Evolutionary conservation across 2,797 vertebrate species (phyloP).

Genomic region (Liasis olivaceus): DNA sequence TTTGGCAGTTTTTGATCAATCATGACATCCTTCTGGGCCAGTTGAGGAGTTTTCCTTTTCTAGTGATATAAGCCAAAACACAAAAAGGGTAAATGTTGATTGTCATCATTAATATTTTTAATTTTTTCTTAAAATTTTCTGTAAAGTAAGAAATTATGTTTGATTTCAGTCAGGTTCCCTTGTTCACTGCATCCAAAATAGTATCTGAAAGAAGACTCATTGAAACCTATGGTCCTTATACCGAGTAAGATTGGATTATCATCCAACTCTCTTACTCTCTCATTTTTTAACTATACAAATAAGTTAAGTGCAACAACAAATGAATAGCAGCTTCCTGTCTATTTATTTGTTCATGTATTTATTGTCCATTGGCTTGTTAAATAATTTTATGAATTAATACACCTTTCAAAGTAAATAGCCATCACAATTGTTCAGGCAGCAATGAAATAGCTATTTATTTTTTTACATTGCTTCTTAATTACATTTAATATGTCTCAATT

Average conservation of each 20-base stretch:
- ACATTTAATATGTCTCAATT: conserved; percentile 11
- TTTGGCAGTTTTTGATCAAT: too few relatives aligned
- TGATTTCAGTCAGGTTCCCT: neutral
- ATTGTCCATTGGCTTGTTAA: neutral
- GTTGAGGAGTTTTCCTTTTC: neutral
- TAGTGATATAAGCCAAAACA: neutral
- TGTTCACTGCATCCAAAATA: neutral
- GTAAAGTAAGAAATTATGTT: neutral
- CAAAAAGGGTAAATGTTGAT: neutral
- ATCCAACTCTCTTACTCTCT: too few relatives aligned
- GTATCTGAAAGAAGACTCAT: too few relatives aligned
- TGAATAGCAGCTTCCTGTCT: neutral
- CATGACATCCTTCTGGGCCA: too few relatives aligned
- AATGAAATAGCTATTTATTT: conserved; percentile 37
- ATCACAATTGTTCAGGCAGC: conserved; percentile 24
- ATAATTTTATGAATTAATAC: neutral
- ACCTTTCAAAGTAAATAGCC: neutral
- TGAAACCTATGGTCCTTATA: too few relatives aligned
- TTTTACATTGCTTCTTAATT: conserved; percentile 11
- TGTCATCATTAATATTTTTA: neutral
- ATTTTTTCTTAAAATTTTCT: neutral
- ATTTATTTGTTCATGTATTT: neutral
- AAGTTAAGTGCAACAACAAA: too few relatives aligned
- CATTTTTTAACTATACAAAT: too few relatives aligned
- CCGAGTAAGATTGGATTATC: too few relatives aligned